Percentiles rank a stretch among this genome's conserved stretches.
These are phyloP conservation scores for Dryomyza anilis DNA, from an alignment of 2,888 invertebrate genomes.

Conservation along the genomic window DNA sequence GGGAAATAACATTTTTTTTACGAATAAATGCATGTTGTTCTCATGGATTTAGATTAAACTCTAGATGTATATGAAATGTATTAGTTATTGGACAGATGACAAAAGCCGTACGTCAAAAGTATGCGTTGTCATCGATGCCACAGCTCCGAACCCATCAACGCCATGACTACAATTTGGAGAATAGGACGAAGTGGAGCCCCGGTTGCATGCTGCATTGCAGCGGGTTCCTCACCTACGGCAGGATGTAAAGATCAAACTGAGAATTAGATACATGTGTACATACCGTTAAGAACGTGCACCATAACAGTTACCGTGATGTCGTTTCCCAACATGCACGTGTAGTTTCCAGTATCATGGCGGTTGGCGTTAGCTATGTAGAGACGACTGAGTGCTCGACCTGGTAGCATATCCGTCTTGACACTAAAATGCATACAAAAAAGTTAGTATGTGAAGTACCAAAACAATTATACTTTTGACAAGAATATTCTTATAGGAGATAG, in stretches of 20 bases:
- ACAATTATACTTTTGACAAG: too few relatives aligned
- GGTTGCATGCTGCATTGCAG: constrained; percentile 61
- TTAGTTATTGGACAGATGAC: too few relatives aligned
- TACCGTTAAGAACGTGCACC: constrained; percentile 80
- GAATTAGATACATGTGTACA: constrained; percentile 40
- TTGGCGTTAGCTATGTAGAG: constrained; percentile 82
- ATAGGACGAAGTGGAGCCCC: constrained; percentile 44
- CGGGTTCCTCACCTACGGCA: constrained; percentile 58
- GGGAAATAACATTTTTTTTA: too few relatives aligned
- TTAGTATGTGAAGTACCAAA: background rate
- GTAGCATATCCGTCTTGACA: constrained; percentile 78
- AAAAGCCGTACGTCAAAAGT: too few relatives aligned
- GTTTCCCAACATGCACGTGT: constrained; percentile 76
- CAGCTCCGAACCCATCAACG: constrained; percentile 43
- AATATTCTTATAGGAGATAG: too few relatives aligned
- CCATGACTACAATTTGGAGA: constrained; percentile 53
- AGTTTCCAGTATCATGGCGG: constrained; percentile 78
- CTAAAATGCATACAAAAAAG: constrained; percentile 60
- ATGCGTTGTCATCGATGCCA: constrained; percentile 49
- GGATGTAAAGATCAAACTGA: background rate
- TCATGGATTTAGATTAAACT: too few relatives aligned
- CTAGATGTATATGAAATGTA: too few relatives aligned
- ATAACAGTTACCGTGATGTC: constrained; percentile 73
- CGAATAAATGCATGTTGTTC: too few relatives aligned
- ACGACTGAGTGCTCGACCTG: constrained; percentile 74